Base-by-base conservation (phyloP, 2,888 invertebrate genomes). In the Lasioglossum leucozonium region DNA sequence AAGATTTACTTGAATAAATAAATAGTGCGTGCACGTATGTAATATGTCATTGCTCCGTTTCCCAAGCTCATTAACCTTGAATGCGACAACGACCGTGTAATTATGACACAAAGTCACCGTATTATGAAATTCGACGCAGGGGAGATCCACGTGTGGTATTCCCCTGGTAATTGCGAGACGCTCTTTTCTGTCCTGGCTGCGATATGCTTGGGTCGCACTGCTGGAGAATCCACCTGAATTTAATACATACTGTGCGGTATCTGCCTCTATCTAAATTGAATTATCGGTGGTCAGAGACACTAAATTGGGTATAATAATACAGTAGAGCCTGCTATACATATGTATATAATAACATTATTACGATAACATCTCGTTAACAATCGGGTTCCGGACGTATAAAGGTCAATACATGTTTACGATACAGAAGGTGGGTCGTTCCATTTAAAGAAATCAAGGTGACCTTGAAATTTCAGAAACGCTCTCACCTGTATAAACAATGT, bases 181-280 rank as follows among this genome's bases (percentile, higher is more conserved):
- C 3, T 67, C n/a, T 40, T n/a, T 55, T 51, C 16, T n/a, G 6
- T 37, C 11, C 51, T 37, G 72, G 16, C 58, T 40, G 18, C 26
- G 34, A 5, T 76, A 47, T 69, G 58, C 6, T 30, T 22, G 72
- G 73, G 40, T 58, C n/a, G 26, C 42, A 73, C 69, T 47, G 58
- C 5, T n/a, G n/a, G n/a, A n/a, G n/a, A n/a, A n/a, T n/a, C n/a
- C n/a, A n/a, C n/a, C n/a, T n/a, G 3, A 55, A 55, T n/a, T 55
- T 22, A n/a, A 55, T 55, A 55, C 55, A 55, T 55, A 55, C 55
- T n/a, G n/a, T 10, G n/a, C 3, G n/a, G 22, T n/a, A n/a, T 55
- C n/a, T n/a, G 2, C 55, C 10, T 55, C 10, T 10, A 55, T n/a
- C 55, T n/a, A n/a, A n/a, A 55, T 55, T 55, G 8, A n/a, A 22